Conservation (phyloP, 2,888 invertebrate species). For the Frankliniella intonsa region DNA sequence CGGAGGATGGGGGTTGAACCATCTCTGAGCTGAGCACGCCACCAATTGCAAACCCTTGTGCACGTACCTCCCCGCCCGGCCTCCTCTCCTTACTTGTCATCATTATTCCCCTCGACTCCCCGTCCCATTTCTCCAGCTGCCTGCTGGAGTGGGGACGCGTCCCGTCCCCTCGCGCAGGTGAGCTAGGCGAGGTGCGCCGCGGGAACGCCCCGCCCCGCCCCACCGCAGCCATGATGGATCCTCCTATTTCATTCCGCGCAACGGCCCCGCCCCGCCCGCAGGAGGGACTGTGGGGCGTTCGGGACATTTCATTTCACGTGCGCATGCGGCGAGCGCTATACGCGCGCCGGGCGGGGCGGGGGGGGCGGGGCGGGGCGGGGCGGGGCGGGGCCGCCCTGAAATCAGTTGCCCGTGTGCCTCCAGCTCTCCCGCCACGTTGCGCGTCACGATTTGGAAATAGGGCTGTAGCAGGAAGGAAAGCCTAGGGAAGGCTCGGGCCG, state of each 20-base stretch:
- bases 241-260: background rate
- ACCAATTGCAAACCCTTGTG: no score
- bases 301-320: slow-evolving; percentile 17
- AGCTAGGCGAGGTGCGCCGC: background rate
- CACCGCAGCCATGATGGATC: slow-evolving; percentile 1
- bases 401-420: background rate
- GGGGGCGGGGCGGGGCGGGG: background rate
- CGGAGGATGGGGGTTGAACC: no score
- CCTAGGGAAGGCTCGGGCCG: no score
- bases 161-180: no score
- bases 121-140: no score
- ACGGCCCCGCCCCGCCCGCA: background rate
- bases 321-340: background rate
- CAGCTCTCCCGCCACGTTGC: background rate
- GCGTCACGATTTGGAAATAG: background rate
- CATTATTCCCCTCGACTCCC: no score
- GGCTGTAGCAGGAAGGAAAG: no score
- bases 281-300: background rate
- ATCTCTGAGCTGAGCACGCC: no score
- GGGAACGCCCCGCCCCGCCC: background rate
- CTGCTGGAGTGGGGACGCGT: no score
- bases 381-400: background rate
- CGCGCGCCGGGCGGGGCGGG: no score
- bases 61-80: no score
- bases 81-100: no score